Percentiles rank a stretch among this genome's conserved stretches.
Conservation (phyloP, 53 echinoderm and acorn worm species). For the Crossaster papposus region DNA sequence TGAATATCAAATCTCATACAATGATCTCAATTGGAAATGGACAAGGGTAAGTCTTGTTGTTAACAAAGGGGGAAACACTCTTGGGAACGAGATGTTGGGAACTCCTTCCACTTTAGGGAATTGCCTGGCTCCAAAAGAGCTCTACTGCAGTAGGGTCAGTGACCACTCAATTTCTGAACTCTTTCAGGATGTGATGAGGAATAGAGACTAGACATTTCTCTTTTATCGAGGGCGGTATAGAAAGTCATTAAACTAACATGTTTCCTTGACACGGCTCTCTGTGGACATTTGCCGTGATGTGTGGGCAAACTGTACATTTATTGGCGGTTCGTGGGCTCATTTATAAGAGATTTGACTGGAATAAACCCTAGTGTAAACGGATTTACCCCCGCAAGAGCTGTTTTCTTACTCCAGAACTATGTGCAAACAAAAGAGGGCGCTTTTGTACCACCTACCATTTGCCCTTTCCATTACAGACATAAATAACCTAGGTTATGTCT, state of each 20-base stretch:
- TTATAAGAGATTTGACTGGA: too few relatives aligned
- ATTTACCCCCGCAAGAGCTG: too few relatives aligned
- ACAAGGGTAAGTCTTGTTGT: not conserved
- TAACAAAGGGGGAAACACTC: not conserved
- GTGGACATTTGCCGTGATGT: not conserved
- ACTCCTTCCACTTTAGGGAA: constrained; percentile 2
- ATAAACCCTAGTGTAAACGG: too few relatives aligned
- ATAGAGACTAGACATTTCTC: not conserved
- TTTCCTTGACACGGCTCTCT: not conserved
- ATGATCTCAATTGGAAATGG: not conserved
- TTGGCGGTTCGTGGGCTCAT: too few relatives aligned
- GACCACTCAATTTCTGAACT: not conserved
- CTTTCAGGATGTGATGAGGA: not conserved
- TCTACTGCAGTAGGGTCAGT: not conserved
- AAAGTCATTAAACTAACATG: not conserved
- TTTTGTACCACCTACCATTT: too few relatives aligned
- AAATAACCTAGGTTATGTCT: too few relatives aligned
- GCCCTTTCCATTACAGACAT: too few relatives aligned
- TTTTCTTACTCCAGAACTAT: too few relatives aligned
- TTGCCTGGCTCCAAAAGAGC: not conserved
- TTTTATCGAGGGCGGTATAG: not conserved
- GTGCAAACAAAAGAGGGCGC: too few relatives aligned
- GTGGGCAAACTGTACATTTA: too few relatives aligned
- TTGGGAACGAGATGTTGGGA: not conserved
- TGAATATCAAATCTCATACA: constrained; percentile 2